Base-by-base conservation (phyloP, 2,113 vertebrate genomes). In the Chaetura pelagica region DNA sequence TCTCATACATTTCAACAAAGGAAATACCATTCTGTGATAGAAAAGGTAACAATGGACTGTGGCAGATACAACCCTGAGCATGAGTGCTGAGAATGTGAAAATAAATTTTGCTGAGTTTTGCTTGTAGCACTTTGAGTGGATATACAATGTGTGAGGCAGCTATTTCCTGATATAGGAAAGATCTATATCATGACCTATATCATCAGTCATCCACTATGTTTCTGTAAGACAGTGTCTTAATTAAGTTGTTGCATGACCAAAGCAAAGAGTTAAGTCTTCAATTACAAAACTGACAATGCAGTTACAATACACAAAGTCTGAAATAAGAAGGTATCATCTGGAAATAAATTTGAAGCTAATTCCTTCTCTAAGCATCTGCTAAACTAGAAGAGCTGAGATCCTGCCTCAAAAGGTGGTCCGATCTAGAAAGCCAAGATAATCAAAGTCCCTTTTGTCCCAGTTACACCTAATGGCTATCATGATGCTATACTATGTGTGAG, bases 381-480 rank as follows among this genome's bases (percentile, higher is more conserved):
- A 83, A 79, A 63, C 46, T 84, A 76, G 57, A 93, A 81, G n/a
- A 88, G 48, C 42, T 19, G 73, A 91, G 79, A 92, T 88, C 49
- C 54, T 93, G 46, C 29, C 76, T 88, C 88, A 95, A 80, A 93
- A 95, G 46, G 59, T 83, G 48, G 79, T 71, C 88, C 0, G 12
- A 71, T 77, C 69, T 66, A 58, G 67, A 76, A 80, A 86, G 82
- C 82, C 63, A 85, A 66, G 76, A 69, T 89, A 82, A 93, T 90
- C 88, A 92, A 97, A 96, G 94, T 77, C 59, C 46, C 42, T 90
- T 92, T 88, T 55, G 83, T 90, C 72, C 83, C 72, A 73, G 9
- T 86, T 86, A 86, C 59, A 90, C 75, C 90, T 96, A 78, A 95
- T 76, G 92, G 82, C 81, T 89, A 95, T 85, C 78, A 76, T 2